phyloP scores from a whole-genome alignment of 2,113 vertebrate species.

The Sakesphorus luctuosus region DNA sequence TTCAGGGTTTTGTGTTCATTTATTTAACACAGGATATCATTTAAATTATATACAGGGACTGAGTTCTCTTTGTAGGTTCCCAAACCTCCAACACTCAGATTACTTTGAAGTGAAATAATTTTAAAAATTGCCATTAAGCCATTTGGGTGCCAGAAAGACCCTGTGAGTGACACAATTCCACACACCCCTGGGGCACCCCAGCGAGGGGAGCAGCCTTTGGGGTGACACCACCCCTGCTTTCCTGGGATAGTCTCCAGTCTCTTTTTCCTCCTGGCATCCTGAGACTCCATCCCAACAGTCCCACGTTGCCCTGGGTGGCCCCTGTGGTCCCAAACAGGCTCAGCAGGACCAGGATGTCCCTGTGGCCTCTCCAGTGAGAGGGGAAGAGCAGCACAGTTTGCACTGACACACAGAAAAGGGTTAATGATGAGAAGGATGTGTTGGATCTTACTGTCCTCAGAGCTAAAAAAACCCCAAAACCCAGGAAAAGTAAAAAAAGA shows the following conservation, averaged over 20 bases:
- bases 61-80: neutral
- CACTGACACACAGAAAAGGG: neutral
- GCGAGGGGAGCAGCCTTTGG: neutral
- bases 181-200: rapidly evolving
- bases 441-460: neutral
- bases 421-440: neutral
- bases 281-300: neutral
- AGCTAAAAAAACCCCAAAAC: neutral
- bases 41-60: neutral
- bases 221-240: neutral
- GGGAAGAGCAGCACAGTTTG: neutral
- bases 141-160: neutral
- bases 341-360: neutral
- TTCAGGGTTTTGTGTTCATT: neutral
- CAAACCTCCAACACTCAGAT: neutral
- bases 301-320: neutral
- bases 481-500: neutral
- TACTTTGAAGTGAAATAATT: neutral
- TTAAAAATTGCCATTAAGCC: neutral
- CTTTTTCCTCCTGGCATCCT: neutral
- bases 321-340: rapidly evolving
- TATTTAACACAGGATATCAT: neutral
- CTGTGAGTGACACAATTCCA: neutral
- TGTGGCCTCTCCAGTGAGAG: neutral
- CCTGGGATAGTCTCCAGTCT: neutral